Evolutionary conservation across 2,113 vertebrate genomes (phyloP), one percentile per base, ranked within the genome.

Genomic region (Corvus cornix): DNA sequence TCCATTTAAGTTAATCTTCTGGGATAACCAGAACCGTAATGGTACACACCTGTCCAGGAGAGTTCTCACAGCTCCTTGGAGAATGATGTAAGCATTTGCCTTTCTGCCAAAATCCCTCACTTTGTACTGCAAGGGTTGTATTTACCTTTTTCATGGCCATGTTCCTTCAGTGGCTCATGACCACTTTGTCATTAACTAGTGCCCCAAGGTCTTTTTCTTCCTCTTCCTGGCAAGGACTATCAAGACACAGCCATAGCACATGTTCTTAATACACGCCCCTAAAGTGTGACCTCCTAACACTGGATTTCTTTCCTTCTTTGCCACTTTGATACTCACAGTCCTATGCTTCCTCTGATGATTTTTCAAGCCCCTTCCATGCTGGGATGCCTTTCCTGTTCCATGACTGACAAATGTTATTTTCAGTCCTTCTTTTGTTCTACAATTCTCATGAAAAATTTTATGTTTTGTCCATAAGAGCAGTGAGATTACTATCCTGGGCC

Each of bases 91-190:
- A 70, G 51, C 56, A 43, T 51, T 77, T 76, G 52, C 64, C 30
- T 90, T 77, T 78, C 68, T 84, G 89, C 80, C 73, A 56, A 80
- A 86, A 69, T 1, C 27, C 15, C 73, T 63, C 46, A 67, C 28
- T 85, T 94, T 1, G 3, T 74, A 69, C 37, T 64, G 44, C 2
- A 16, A 64, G 27, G 13, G 44, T 41, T 80, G 30, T 86, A 72
- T 92, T 96, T 97, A 92, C 86, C 52, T 53, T 92, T 92, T 90
- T 77, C 93, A 93, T 59, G 93, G 89, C 56, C 79, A 12, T 37
- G 73, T 89, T 92, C 44, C 86, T 93, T 33, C 79, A 55, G 59
- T 3, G 1, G 68, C 80, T 93, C 33, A 63, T 87, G 59, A 88
- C 35, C 66, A 89, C 64, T 83, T 80, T 4, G 80, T 67, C 83